Percentiles rank a stretch among this genome's conserved stretches.
These are phyloP conservation scores for Drosophila saltans DNA, from an alignment of 1,140 invertebrate species.

Conservation along the genomic window DNA sequence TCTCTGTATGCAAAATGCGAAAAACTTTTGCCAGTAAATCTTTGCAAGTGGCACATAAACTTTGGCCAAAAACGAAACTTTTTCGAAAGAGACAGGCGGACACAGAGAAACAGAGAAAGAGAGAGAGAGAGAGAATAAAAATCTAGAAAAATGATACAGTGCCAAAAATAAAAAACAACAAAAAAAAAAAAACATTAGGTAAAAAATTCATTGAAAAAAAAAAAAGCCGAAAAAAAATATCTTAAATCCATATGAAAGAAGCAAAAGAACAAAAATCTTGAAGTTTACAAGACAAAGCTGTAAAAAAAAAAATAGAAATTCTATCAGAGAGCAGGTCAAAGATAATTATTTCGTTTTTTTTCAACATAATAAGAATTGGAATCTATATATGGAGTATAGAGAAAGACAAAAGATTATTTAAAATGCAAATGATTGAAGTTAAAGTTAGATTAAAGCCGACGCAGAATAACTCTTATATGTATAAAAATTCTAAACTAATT, in stretches of 20 bases:
- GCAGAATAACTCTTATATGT: no score
- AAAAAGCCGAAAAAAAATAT: slow-evolving; percentile 47
- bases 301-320: no score
- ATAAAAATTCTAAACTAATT: no score
- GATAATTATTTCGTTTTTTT: no score
- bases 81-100: slow-evolving; percentile 34
- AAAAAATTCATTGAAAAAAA: slow-evolving; percentile 21
- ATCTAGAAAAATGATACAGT: slow-evolving; percentile 75
- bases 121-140: slow-evolving; percentile 18
- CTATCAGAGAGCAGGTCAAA: no score
- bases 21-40: slow-evolving; percentile 80
- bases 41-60: slow-evolving; percentile 81
- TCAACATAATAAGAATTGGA: no score
- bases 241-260: slow-evolving; percentile 42
- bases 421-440: no score
- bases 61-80: slow-evolving; percentile 73
- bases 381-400: no score
- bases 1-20: slow-evolving; percentile 71
- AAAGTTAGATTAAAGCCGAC: no score
- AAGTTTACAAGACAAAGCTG: not conserved
- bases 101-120: not conserved
- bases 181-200: slow-evolving; percentile 28
- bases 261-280: slow-evolving; percentile 36
- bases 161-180: slow-evolving; percentile 36
- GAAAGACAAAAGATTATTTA: no score